phyloP scores from a whole-genome alignment of 1,140 invertebrate species.

The Eupeodes corollae region DNA sequence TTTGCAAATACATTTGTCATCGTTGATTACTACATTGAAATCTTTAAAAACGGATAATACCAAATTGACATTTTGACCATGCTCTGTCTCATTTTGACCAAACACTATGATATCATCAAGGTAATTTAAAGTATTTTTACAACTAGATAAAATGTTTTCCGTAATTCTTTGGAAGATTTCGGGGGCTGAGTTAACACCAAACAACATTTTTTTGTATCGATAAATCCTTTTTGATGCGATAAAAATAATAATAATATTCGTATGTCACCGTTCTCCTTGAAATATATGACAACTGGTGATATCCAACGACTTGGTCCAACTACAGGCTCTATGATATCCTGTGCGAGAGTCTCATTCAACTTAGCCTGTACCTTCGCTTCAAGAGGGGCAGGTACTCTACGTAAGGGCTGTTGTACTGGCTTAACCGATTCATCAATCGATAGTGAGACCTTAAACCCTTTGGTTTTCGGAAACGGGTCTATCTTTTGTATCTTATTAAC shows the following conservation, averaged over 20 bases:
- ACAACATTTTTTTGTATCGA: conserved; percentile 29
- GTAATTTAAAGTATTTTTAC: too few relatives aligned
- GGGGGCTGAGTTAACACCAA: conserved; percentile 24
- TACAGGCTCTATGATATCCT: conserved; percentile 23
- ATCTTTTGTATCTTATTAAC: not conserved
- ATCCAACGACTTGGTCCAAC: conserved; percentile 21
- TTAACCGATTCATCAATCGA: conserved; percentile 10
- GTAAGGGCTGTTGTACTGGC: conserved; percentile 13
- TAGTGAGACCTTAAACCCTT: conserved; percentile 18
- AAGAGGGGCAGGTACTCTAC: conserved; percentile 14
- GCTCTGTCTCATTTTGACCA: conserved; percentile 19
- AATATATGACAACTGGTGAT: conserved; percentile 27
- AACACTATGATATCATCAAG: conserved; percentile 33
- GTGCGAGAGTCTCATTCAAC: not conserved
- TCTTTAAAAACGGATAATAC: conserved; percentile 10
- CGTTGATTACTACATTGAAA: conserved; percentile 16
- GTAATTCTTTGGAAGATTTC: conserved; percentile 34
- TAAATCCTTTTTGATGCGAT: conserved; percentile 24
- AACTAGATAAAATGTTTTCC: conserved; percentile 19
- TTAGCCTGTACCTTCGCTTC: not conserved
- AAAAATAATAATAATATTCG: conserved; percentile 35
- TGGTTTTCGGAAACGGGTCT: conserved; percentile 22
- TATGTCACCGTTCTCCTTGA: conserved; percentile 24
- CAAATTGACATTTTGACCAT: conserved; percentile 15
- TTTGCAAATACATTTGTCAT: conserved; percentile 19